Conservation (phyloP, 2,113 vertebrate genomes). For the Ptilonorhynchus violaceus region DNA sequence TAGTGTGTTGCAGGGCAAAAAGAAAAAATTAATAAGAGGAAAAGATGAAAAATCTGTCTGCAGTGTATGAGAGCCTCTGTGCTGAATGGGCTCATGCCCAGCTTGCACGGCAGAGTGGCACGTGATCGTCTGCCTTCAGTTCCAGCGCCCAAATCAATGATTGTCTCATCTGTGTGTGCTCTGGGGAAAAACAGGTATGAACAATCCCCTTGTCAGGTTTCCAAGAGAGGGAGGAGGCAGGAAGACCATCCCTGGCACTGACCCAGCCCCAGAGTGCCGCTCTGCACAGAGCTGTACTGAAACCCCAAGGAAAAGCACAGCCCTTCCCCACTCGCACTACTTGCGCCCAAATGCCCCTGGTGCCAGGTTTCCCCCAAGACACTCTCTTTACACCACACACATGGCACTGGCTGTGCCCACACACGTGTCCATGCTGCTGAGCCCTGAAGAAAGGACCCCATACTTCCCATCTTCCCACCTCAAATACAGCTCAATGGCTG, state of each 20-base stretch:
- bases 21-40: neutral
- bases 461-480: neutral
- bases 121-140: rapidly evolving
- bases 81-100: neutral
- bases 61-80: neutral
- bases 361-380: too few relatives aligned
- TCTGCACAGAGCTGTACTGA: neutral
- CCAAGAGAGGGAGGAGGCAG: neutral
- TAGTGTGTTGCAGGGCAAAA: neutral
- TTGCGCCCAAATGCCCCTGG: rapidly evolving
- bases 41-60: neutral
- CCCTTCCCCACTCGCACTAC: too few relatives aligned
- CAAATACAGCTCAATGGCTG: neutral
- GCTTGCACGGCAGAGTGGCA: rapidly evolving
- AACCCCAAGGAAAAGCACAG: neutral
- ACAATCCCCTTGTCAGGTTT: neutral
- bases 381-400: rapidly evolving
- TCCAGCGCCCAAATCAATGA: neutral
- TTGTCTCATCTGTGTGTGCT: rapidly evolving
- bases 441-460: rapidly evolving
- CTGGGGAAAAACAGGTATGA: neutral
- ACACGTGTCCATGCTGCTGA: rapidly evolving
- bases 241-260: neutral
- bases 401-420: rapidly evolving
- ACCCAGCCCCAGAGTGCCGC: neutral